Conservation (phyloP, 2,113 vertebrate genomes). For the Neoarius graeffei region DNA sequence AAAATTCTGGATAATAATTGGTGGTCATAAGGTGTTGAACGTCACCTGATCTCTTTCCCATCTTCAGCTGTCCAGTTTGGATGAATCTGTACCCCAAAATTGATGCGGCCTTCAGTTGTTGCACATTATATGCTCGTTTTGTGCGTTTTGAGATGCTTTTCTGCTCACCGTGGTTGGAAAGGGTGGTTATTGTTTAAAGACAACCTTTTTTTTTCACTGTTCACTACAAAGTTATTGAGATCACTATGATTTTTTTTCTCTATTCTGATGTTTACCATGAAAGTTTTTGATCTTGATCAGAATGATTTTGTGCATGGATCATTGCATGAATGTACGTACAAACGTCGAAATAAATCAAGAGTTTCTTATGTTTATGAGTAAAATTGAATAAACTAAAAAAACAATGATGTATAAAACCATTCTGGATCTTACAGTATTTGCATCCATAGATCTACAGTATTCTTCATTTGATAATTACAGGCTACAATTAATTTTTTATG, state of each 20-base stretch:
- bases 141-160: background rate
- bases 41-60: background rate
- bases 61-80: background rate
- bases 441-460: background rate
- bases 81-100: background rate
- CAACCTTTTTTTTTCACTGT: too few species aligned
- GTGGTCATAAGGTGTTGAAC: background rate
- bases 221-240: too few species aligned
- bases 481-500: background rate
- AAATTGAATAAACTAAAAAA: background rate
- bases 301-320: background rate
- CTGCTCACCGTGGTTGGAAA: background rate
- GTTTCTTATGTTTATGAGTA: background rate
- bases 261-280: background rate
- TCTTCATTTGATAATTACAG: background rate
- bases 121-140: background rate
- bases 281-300: background rate
- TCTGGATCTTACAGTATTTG: background rate
- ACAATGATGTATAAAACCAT: background rate
- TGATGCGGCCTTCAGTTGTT: too few species aligned
- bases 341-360: background rate
- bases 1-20: background rate
- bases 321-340: background rate
- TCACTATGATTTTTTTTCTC: background rate
- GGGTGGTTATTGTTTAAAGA: background rate